phyloP scores from a whole-genome alignment of 1,140 invertebrate genomes.

The Hyles euphorbiae region DNA sequence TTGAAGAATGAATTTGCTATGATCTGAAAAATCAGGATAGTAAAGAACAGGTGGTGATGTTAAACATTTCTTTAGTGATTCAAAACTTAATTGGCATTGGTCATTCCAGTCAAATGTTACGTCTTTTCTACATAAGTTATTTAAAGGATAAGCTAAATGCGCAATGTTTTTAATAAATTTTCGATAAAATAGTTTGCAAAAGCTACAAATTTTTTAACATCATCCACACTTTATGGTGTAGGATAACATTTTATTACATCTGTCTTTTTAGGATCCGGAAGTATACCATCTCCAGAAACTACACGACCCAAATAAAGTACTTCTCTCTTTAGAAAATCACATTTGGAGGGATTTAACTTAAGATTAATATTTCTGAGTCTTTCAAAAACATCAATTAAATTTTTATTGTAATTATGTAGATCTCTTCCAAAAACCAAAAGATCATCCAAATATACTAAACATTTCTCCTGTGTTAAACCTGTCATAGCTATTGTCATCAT shows the following conservation, averaged over 20 bases:
- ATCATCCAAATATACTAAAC: constrained; percentile 61
- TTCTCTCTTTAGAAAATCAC: constrained; percentile 57
- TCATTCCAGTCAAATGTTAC: constrained; percentile 11
- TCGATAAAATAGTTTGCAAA: constrained; percentile 60
- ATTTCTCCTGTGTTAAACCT: constrained; percentile 24
- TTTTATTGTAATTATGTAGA: constrained; percentile 47
- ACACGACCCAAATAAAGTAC: constrained; percentile 56
- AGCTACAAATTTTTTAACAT: constrained; percentile 65
- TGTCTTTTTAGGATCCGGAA: constrained; percentile 61
- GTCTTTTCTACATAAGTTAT: constrained; percentile 17
- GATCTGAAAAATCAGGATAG: constrained; percentile 22
- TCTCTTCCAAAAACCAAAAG: no score
- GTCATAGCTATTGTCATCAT: constrained; percentile 24
- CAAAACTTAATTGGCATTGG: constrained; percentile 41
- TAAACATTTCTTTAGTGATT: constrained; percentile 29
- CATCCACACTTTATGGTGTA: constrained; percentile 41
- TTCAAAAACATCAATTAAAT: constrained; percentile 50
- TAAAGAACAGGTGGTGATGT: constrained; percentile 27
- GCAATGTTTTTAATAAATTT: constrained; percentile 20
- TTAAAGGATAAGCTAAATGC: constrained; percentile 6
- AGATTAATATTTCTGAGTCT: constrained; percentile 49
- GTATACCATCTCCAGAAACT: constrained; percentile 39
- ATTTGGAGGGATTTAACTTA: constrained; percentile 51
- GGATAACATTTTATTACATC: constrained; percentile 48
- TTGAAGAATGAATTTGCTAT: constrained; percentile 28